phyloP scores from a whole-genome alignment of 2,888 invertebrate species.

The Eupithecia subfuscata region DNA sequence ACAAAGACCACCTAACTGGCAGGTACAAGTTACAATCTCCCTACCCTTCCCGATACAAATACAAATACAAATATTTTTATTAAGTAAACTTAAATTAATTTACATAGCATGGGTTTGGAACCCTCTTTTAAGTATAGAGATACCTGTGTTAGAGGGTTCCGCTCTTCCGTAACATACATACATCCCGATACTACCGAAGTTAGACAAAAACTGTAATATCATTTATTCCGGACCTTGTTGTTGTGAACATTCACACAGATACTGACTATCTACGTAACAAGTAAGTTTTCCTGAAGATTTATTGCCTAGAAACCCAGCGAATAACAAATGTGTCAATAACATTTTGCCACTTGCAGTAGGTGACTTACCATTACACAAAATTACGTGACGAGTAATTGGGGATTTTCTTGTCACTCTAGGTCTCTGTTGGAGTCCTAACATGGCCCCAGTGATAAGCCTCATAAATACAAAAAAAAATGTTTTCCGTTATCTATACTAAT shows the following conservation, averaged over 20 bases:
- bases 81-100: too few species aligned
- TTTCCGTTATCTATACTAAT: too few species aligned
- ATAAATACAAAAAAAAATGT: too few species aligned
- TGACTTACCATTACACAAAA: neutral
- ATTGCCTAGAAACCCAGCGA: neutral
- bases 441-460: too few species aligned
- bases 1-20: neutral
- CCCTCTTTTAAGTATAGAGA: too few species aligned
- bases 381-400: neutral
- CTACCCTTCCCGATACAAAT: neutral
- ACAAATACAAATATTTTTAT: too few species aligned
- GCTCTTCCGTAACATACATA: too few species aligned
- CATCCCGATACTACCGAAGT: neutral
- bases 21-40: neutral
- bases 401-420: neutral
- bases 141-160: too few species aligned
- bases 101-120: too few species aligned
- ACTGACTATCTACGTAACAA: neutral
- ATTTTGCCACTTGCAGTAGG: neutral
- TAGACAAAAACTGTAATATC: neutral
- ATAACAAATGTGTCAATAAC: neutral
- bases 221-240: neutral
- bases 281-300: neutral
- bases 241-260: neutral
- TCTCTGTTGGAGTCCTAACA: too few species aligned